Conservation (phyloP, 1,140 invertebrate species). For the Hetaerina americana region DNA sequence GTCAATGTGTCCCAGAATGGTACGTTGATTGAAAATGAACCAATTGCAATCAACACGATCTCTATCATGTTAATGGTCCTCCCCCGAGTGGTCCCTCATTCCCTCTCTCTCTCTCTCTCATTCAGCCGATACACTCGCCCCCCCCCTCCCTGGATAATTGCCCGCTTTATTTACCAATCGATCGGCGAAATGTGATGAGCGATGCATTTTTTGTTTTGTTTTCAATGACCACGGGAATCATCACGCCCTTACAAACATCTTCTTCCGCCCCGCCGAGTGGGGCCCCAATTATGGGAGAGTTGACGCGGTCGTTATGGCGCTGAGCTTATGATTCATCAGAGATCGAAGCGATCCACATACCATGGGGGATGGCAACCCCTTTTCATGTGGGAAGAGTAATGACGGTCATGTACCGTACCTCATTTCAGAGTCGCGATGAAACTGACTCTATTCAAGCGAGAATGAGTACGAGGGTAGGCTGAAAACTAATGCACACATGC, state of each 20-base stretch:
- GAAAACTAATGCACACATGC: too few species aligned
- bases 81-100: background rate
- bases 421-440: too few species aligned
- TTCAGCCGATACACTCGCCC: too few species aligned
- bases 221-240: background rate
- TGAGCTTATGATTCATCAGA: background rate
- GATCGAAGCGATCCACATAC: background rate
- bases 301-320: too few species aligned
- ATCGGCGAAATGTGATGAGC: background rate
- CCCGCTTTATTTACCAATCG: background rate
- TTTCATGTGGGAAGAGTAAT: too few species aligned
- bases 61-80: background rate
- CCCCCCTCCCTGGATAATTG: too few species aligned
- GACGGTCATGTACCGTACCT: too few species aligned
- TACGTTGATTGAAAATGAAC: background rate
- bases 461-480: too few species aligned
- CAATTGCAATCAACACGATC: background rate
- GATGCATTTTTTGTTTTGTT: background rate
- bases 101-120: background rate
- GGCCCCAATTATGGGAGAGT: background rate
- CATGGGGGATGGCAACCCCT: too few species aligned
- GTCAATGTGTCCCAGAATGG: background rate
- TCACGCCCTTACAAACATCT: too few species aligned
- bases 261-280: background rate
- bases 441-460: too few species aligned